Conservation (phyloP, 2,888 invertebrate species). For the Epirrhoe alternata region DNA sequence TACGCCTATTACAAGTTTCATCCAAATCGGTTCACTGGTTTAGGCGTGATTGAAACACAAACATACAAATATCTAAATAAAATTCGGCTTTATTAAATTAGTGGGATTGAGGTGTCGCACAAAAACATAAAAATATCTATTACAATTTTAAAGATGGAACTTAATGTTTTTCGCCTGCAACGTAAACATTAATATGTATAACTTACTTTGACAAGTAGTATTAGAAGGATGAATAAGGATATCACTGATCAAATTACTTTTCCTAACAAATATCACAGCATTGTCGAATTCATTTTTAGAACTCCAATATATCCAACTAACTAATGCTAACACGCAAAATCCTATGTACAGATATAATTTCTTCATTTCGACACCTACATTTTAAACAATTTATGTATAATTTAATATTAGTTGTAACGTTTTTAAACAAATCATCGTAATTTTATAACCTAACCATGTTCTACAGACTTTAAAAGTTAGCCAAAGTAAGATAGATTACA, state of each 20-base stretch:
- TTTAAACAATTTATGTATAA: not conserved
- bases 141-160: too few relatives aligned
- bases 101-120: too few relatives aligned
- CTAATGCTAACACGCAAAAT: conserved; percentile 50
- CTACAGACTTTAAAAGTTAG: not conserved
- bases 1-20: too few relatives aligned
- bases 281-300: conserved; percentile 55
- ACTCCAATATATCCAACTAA: conserved; percentile 67
- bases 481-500: not conserved
- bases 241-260: conserved; percentile 51
- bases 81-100: too few relatives aligned
- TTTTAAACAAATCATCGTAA: not conserved
- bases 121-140: too few relatives aligned
- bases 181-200: not conserved
- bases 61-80: too few relatives aligned
- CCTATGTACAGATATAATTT: conserved; percentile 33
- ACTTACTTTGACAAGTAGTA: conserved; percentile 59
- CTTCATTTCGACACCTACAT: conserved; percentile 30
- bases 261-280: conserved; percentile 52
- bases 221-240: conserved; percentile 53
- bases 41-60: too few relatives aligned
- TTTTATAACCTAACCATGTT: too few relatives aligned
- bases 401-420: not conserved
- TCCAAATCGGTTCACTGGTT: too few relatives aligned
- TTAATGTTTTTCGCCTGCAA: too few relatives aligned